Conservation (phyloP, 2,888 invertebrate genomes). For the Tholera decimalis region DNA sequence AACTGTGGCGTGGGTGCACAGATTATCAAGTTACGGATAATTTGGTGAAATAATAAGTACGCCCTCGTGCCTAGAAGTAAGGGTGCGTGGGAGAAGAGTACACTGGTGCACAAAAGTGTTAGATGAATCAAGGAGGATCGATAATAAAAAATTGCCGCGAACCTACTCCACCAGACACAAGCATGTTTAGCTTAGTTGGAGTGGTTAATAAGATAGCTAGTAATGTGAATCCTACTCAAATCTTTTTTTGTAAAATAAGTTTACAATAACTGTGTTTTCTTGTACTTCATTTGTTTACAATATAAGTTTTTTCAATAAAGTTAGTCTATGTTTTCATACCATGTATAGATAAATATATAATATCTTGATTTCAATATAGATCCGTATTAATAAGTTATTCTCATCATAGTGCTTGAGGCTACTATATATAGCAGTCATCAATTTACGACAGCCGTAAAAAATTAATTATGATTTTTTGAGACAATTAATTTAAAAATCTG, state of each 20-base stretch:
- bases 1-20: constrained; percentile 66
- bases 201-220: no score
- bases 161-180: no score
- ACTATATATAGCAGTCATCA: neutral
- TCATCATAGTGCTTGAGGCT: constrained; percentile 5
- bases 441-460: constrained; percentile 25
- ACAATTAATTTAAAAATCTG: neutral
- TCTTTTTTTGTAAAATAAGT: no score
- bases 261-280: no score
- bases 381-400: constrained; percentile 46
- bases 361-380: constrained; percentile 45
- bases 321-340: no score
- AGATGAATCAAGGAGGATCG: neutral
- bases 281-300: no score
- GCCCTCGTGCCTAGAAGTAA: constrained; percentile 64
- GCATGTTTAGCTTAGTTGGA: no score
- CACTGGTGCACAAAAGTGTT: constrained; percentile 51
- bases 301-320: no score
- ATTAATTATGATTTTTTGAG: neutral
- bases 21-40: constrained; percentile 74
- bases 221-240: no score
- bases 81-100: constrained; percentile 58
- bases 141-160: no score
- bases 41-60: constrained; percentile 79
- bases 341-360: constrained; percentile 6